phyloP scores from a whole-genome alignment of 1,140 invertebrate genomes.

The Conus ventricosus region DNA sequence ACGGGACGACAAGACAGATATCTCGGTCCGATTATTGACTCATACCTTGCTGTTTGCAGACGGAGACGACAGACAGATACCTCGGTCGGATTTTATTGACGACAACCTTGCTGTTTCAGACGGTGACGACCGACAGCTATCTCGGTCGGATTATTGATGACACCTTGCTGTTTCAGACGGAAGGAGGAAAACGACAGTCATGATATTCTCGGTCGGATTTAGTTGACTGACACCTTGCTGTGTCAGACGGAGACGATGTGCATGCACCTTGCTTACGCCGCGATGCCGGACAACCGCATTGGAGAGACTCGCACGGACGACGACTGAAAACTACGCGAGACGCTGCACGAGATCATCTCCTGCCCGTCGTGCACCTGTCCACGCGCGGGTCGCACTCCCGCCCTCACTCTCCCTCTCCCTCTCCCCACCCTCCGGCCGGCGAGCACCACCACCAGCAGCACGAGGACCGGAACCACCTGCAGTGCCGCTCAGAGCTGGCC shows the following conservation, averaged over 20 bases:
- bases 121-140: too few species aligned
- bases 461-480: constrained; percentile 60
- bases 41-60: too few species aligned
- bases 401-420: not conserved
- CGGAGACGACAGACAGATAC: too few species aligned
- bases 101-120: too few species aligned
- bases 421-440: not conserved
- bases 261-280: constrained; percentile 70
- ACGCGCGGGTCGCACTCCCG: not conserved
- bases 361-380: constrained; percentile 72
- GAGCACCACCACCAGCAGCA: not conserved
- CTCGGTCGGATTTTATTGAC: too few species aligned
- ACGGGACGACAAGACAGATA: too few species aligned
- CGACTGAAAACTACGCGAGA: constrained; percentile 67
- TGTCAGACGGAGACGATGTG: constrained; percentile 68
- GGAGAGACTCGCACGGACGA: constrained; percentile 56
- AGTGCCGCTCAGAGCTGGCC: constrained; percentile 68
- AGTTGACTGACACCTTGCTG: not conserved
- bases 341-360: constrained; percentile 76
- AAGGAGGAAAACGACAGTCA: too few species aligned
- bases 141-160: too few species aligned
- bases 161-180: not conserved
- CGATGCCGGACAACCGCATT: constrained; percentile 73
- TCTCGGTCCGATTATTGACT: too few species aligned
- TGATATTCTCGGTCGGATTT: not conserved